A percentile compares a stretch with the other conserved stretches of the same genome.
Evolutionary conservation across 2,797 vertebrate genomes (phyloP).

Genomic region (Adelosebastes latens): DNA sequence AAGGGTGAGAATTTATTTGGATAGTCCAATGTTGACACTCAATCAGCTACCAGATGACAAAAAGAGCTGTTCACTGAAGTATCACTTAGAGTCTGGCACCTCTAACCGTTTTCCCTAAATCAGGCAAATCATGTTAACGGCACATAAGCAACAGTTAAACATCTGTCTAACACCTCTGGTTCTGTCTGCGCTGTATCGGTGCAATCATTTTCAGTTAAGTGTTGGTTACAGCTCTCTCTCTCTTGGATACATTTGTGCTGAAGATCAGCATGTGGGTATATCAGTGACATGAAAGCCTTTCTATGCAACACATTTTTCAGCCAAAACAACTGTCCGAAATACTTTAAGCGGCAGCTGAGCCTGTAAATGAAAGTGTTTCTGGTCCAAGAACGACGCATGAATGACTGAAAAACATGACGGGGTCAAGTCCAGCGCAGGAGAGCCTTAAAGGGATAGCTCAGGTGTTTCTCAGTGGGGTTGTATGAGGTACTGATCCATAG

Average conservation of each 20-base stretch:
- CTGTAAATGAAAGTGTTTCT: not conserved
- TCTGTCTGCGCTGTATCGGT: not conserved
- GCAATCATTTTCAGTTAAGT: not conserved
- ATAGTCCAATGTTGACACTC: not conserved
- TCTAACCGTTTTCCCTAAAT: not conserved
- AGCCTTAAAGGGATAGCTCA: not conserved
- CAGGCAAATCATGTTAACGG: conserved; percentile 5
- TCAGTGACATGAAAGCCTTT: not conserved
- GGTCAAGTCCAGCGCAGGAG: not conserved
- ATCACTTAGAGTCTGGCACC: not conserved
- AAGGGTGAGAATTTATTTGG: not conserved
- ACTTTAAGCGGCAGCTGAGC: not conserved
- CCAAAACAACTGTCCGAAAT: not conserved
- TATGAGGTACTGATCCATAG: too few species aligned
- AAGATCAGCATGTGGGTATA: not conserved
- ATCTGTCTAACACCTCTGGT: conserved; percentile 11
- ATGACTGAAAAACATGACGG: not conserved
- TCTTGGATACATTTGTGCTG: not conserved
- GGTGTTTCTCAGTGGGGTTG: too few species aligned
- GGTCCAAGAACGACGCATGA: not conserved
- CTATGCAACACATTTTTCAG: not conserved
- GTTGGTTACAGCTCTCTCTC: conserved; percentile 2
- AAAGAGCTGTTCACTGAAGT: not conserved
- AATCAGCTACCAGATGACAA: not conserved
- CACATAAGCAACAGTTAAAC: conserved; percentile 18